Percentiles rank a stretch among this genome's conserved stretches.
Conservation (phyloP, 2,888 invertebrate species). For the Phaonia tiefii region DNA sequence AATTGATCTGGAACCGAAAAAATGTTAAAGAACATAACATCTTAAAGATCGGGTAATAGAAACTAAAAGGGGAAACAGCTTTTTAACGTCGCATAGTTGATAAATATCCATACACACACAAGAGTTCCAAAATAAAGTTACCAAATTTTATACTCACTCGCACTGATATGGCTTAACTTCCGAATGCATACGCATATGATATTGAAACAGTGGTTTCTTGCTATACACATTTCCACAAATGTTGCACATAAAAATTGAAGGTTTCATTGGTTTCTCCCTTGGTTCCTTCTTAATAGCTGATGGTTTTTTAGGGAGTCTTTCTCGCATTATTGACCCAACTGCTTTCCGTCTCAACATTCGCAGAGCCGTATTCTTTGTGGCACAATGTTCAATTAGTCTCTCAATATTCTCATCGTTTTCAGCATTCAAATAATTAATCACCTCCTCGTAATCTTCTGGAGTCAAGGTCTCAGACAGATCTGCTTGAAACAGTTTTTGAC, state of each 20-base stretch:
- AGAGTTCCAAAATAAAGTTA: too few relatives aligned
- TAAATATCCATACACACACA: neutral
- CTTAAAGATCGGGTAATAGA: too few relatives aligned
- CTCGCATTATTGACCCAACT: constrained; percentile 24
- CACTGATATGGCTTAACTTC: constrained; percentile 77
- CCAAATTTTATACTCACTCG: constrained; percentile 74
- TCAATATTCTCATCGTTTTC: constrained; percentile 61
- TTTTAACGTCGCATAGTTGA: too few relatives aligned
- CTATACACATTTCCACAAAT: constrained; percentile 77
- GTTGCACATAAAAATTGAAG: constrained; percentile 72
- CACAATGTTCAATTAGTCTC: constrained; percentile 59
- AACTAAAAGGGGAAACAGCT: too few relatives aligned
- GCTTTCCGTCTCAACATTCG: constrained; percentile 57
- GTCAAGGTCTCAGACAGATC: constrained; percentile 47
- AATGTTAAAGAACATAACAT: too few relatives aligned
- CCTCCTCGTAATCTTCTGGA: constrained; percentile 63
- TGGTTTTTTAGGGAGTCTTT: neutral
- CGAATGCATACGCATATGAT: constrained; percentile 76
- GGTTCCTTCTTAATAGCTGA: constrained; percentile 26
- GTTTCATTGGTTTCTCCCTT: constrained; percentile 47
- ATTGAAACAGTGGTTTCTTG: constrained; percentile 73
- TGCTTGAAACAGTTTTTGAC: constrained; percentile 5
- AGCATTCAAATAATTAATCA: constrained; percentile 45
- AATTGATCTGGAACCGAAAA: too few relatives aligned
- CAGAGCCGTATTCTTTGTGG: constrained; percentile 56